Conservation (phyloP, 2,888 invertebrate genomes). For the Lumbricus terrestris region DNA sequence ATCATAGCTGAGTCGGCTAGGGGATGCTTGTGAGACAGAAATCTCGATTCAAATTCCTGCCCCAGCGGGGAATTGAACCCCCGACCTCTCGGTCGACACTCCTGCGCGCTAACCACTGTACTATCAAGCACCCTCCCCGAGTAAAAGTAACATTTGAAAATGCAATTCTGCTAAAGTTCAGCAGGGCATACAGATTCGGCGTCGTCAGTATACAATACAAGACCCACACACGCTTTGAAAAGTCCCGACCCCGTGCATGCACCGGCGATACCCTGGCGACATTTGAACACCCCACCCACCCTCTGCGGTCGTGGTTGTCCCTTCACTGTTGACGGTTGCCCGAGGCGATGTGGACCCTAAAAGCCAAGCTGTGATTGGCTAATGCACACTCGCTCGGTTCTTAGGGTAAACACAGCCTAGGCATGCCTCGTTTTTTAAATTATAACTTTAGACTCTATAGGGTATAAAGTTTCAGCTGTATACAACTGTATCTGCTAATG, state of each 20-base stretch:
- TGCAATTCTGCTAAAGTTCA: neutral
- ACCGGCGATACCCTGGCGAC: too few species aligned
- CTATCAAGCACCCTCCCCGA: too few species aligned
- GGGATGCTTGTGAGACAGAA: too few species aligned
- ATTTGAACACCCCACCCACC: neutral
- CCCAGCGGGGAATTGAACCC: too few species aligned
- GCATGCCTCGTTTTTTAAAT: neutral
- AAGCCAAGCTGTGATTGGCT: conserved; percentile 3
- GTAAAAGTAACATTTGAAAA: neutral
- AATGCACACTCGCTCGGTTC: conserved; percentile 27
- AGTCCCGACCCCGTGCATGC: too few species aligned
- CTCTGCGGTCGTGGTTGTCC: neutral
- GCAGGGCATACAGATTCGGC: neutral
- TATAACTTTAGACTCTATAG: too few species aligned
- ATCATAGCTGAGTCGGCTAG: too few species aligned
- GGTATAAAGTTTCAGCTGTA: too few species aligned
- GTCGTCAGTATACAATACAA: neutral
- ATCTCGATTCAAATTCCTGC: too few species aligned
- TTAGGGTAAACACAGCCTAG: conserved; percentile 29
- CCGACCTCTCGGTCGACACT: too few species aligned
- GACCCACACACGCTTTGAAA: neutral
- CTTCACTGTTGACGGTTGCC: neutral
- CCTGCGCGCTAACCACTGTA: too few species aligned
- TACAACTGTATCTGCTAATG: too few species aligned
- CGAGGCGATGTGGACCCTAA: conserved; percentile 3